A percentile compares a stretch with the other conserved stretches of the same genome.
Conservation (phyloP, 2,797 vertebrate genomes). For the Odontamblyopus rebecca region DNA sequence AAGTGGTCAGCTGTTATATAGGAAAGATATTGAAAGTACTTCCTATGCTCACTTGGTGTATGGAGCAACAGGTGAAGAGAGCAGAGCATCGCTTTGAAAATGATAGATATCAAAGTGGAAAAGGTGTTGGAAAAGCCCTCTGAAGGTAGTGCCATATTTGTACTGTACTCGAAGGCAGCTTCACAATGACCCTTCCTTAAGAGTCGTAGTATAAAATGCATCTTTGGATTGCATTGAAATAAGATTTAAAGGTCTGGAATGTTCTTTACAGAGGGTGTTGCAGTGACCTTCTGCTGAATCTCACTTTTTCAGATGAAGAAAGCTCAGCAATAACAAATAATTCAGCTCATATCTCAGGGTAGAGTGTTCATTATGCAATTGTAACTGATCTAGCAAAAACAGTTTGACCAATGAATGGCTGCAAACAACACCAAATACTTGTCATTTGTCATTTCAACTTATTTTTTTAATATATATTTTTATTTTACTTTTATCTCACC, state of each 20-base stretch:
- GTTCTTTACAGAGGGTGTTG: neutral
- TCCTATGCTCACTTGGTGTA: neutral
- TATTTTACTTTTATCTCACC: too few species aligned
- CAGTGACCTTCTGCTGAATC: neutral
- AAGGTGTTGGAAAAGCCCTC: neutral
- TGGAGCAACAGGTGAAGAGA: neutral
- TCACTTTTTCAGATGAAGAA: neutral
- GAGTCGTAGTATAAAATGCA: neutral
- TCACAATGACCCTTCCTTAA: neutral
- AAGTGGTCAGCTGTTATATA: neutral
- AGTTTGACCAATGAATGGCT: too few species aligned
- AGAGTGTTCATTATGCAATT: too few species aligned
- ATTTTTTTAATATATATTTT: too few species aligned
- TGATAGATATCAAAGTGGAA: neutral
- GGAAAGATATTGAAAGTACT: neutral
- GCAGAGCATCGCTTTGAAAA: neutral
- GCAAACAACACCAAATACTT: too few species aligned
- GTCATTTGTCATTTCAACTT: too few species aligned
- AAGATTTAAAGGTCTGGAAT: too few species aligned
- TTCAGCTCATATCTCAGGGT: neutral
- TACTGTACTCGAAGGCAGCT: neutral
- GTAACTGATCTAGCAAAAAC: too few species aligned
- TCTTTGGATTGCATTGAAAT: neutral
- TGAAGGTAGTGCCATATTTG: neutral
- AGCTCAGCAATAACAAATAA: neutral